Evolutionary conservation across 2,888 invertebrate species (phyloP), one percentile per base, ranked within the genome.

Genomic region (Hydrotaea diabolus): DNA sequence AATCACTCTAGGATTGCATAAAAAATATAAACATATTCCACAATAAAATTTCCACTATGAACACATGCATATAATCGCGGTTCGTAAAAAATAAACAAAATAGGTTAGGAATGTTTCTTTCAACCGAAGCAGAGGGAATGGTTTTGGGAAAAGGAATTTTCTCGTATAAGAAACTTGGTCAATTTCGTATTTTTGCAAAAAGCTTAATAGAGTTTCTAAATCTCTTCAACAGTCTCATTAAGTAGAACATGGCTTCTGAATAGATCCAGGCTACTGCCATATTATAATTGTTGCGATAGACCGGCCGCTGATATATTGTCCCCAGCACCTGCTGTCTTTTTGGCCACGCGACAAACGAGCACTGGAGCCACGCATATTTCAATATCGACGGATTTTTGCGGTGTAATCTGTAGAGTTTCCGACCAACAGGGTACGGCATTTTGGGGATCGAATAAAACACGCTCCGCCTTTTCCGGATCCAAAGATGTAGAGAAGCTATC

Each of bases 241-340:
- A 80, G 82, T 85, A 82, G 23, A 78, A 57, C 49, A 49, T 49
- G 49, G 49, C 49, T 49, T 49, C n/a, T n/a, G 69, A 19, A 36
- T 46, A 23, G 31, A 39, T 39, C 11, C 11, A 39, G 8, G 4
- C 13, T 76, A 21, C 15, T 0, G 15, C 19, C 72, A 59, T 76
- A 59, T 76, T 85, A 90, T 43, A 95, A 93, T 91, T 95, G 95
- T 76, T 95, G 92, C n/a, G 95, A 95, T 17, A 97, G 92, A n/a
- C 96, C 97, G 1, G 97, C 96, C n/a, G 97, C 96, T 0, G 97
- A 97, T 86, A 97, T 96, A 89, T 97, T 97, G 90, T 97, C 97
- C 0, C 97, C 97, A 11, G 96, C 97, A 0, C 97, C 97, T 0
- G 96, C 97, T 0, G 97, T 97, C 88, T 97, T 94, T 82, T 95